Base-by-base conservation (phyloP, 2,113 vertebrate species). In the Planiliza haematocheilus region DNA sequence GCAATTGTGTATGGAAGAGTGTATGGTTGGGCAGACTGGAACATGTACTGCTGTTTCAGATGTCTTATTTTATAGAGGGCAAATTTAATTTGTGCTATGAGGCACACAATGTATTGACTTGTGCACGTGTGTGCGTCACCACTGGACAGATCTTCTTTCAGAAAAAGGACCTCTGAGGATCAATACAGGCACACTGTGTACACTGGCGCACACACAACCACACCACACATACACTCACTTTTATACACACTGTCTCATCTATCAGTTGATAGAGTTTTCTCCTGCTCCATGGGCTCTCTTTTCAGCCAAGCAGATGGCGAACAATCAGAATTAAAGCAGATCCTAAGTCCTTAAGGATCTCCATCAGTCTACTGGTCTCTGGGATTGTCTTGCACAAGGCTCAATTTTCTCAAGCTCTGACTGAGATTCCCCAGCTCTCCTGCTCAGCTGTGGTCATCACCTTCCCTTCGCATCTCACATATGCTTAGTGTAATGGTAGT, bases 321-420 rank as follows among this genome's bases (percentile, higher is more conserved):
- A 83, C 82, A 89, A 86, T 91, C 84, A 88, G 83, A 90, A 82
- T 92, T 89, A 92, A 93, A 92, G 91, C 88, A 90, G 82, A 84
- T 88, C 83, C 79, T 74, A 83, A 89, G 84, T 92, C 85, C 61
- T 88, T 79, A 86, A 89, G 90, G 89, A 87, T 77, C 86, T 72
- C 70, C 86, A 90, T 92, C 87, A 93, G 86, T 86, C 81, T 70
- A 21, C 52, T 65, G 37, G 75, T 87, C 83, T 82, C 64, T 84
- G 77, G 71, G 81, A 82, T 74, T 39, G 49, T 83, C 79, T 83
- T 79, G 65, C 58, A 24, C 17, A 9, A 43, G 76, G 73, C 67
- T 90, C 80, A 61, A 46, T 79, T 90, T 88, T 86, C 89, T 60
- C 61, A 43, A 48, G 60, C 73, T 49, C 36, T 34, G 45, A 67